These are phyloP conservation scores for Herpetotheres cachinnans DNA, from an alignment of 2,113 vertebrate species.

Conservation along the genomic window DNA sequence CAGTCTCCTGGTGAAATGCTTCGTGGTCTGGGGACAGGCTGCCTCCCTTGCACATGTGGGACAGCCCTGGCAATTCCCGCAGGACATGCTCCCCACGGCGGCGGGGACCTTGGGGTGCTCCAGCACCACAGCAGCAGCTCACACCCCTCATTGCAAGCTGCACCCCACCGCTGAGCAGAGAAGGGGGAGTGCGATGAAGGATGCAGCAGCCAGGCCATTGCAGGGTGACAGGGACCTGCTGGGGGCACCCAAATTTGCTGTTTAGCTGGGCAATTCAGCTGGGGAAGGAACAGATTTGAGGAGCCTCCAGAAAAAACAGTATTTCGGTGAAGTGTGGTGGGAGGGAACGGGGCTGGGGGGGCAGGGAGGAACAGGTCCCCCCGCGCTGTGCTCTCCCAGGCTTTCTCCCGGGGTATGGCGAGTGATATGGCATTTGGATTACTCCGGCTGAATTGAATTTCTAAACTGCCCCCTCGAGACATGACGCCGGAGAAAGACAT, in stretches of 20 bases:
- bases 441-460: neutral
- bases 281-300: neutral
- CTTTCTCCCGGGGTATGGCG: neutral
- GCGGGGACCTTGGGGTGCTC: neutral
- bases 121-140: neutral
- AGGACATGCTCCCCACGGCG: rapidly evolving
- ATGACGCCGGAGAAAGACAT: rapidly evolving
- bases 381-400: rapidly evolving
- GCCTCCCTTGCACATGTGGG: neutral
- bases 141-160: neutral
- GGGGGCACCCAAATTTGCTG: neutral
- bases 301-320: neutral
- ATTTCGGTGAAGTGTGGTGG: neutral
- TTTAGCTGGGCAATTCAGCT: neutral
- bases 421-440: neutral
- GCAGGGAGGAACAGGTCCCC: neutral
- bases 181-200: rapidly evolving
- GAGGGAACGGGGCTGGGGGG: neutral
- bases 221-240: neutral
- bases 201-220: neutral
- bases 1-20: neutral
- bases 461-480: conserved; percentile 33
- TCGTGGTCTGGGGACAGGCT: neutral
- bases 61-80: rapidly evolving
- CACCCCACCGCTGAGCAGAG: neutral